Conservation (phyloP, 2,888 invertebrate genomes). For the Dendrolimus houi region DNA sequence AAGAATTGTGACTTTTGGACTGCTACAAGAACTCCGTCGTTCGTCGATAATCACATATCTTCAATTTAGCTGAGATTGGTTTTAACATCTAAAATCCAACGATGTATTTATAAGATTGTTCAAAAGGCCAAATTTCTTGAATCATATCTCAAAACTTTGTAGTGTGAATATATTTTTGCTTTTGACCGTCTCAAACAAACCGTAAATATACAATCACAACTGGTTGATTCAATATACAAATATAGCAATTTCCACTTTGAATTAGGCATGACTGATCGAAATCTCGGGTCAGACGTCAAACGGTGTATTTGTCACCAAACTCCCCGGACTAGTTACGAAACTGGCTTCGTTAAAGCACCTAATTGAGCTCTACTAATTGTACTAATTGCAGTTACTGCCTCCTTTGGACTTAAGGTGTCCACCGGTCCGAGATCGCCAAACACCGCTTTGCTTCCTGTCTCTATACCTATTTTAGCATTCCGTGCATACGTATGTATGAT, state of each 20-base stretch:
- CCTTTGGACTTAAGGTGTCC: conserved; percentile 63
- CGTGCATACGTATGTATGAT: background rate
- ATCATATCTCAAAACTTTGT: no score
- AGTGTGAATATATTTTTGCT: no score
- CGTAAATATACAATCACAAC: background rate
- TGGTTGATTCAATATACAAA: background rate
- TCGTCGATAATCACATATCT: no score
- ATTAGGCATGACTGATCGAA: conserved; percentile 22
- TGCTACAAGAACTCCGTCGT: no score
- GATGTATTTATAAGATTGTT: no score
- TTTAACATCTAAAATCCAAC: no score
- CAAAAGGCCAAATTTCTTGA: no score
- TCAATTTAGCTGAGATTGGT: no score
- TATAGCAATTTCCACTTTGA: background rate
- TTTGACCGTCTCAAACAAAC: background rate
- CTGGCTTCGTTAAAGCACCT: conserved; percentile 68
- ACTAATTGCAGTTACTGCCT: conserved; percentile 56
- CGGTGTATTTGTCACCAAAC: conserved; percentile 54
- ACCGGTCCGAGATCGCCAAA: conserved; percentile 16
- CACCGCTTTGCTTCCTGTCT: conserved; percentile 6
- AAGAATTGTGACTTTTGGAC: no score
- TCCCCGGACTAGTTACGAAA: conserved; percentile 47
- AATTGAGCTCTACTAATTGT: conserved; percentile 67
- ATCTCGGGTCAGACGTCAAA: conserved; percentile 57
- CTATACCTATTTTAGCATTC: background rate